Percentiles rank a stretch among this genome's conserved stretches.
phyloP scores from a whole-genome alignment of 1,140 invertebrate genomes.

The Papilio xuthus region DNA sequence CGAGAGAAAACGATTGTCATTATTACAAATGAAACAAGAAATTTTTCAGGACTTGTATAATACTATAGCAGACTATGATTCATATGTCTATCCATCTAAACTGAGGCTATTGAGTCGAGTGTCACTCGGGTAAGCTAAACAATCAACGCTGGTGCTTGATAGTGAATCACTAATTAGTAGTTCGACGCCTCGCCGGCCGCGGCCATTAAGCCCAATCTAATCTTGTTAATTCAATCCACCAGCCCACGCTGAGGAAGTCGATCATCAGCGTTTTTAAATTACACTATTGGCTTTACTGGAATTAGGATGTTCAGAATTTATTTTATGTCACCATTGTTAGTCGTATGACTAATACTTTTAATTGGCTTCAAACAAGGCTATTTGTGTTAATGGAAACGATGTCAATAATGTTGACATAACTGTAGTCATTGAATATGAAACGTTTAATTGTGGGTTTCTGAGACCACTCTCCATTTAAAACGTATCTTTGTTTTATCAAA shows the following conservation, averaged over 20 bases:
- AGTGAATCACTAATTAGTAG: slow-evolving; percentile 66
- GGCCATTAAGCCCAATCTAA: slow-evolving; percentile 67
- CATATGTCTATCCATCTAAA: background rate
- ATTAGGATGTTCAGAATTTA: slow-evolving; percentile 39
- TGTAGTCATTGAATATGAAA: too few species aligned
- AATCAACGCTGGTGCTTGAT: slow-evolving; percentile 39
- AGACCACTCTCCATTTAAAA: too few species aligned
- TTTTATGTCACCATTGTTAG: slow-evolving; percentile 19
- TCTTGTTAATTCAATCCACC: slow-evolving; percentile 67
- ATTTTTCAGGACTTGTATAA: too few species aligned
- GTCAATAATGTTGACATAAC: background rate
- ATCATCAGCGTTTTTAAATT: slow-evolving; percentile 64
- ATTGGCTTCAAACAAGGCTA: background rate
- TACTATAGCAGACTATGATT: background rate
- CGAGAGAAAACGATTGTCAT: too few species aligned
- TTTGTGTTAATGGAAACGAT: background rate
- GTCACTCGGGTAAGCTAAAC: slow-evolving; percentile 8
- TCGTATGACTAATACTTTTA: background rate
- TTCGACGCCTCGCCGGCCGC: slow-evolving; percentile 64
- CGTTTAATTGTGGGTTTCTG: too few species aligned
- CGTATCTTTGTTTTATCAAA: too few species aligned
- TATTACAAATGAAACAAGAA: too few species aligned
- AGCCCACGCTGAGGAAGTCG: slow-evolving; percentile 64
- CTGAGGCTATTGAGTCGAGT: background rate
- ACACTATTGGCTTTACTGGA: slow-evolving; percentile 47